Conservation (phyloP, 2,113 vertebrate genomes). For the Theropithecus gelada region DNA sequence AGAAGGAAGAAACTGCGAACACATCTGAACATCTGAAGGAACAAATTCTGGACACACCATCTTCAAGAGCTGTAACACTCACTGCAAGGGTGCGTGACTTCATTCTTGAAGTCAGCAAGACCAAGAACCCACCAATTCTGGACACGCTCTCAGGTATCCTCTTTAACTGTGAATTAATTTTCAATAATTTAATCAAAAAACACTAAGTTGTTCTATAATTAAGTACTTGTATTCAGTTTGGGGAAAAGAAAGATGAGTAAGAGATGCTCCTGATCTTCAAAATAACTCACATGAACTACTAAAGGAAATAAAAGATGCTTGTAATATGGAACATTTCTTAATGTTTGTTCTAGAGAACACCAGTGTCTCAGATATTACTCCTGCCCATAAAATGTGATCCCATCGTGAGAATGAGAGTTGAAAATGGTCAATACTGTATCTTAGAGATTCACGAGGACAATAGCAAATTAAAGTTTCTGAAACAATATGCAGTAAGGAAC, state of each 20-base stretch:
- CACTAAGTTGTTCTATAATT: background rate
- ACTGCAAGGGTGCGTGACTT: no score
- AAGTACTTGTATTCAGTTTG: background rate
- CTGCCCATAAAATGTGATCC: background rate
- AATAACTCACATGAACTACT: background rate
- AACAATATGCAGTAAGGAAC: background rate
- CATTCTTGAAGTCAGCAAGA: no score
- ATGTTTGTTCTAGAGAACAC: background rate
- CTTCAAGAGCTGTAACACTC: no score
- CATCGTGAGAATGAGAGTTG: background rate
- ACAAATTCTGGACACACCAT: no score
- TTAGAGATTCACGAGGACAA: background rate
- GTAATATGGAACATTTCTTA: background rate
- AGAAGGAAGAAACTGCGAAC: no score
- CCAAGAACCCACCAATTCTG: no score
- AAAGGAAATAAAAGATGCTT: background rate
- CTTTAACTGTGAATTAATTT: background rate
- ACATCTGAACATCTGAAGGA: no score
- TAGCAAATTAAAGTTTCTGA: background rate
- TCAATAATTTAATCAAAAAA: slow-evolving; percentile 18
- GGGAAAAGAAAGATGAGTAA: background rate
- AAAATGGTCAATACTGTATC: background rate
- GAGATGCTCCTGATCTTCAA: background rate
- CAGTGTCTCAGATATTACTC: background rate
- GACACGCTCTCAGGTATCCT: background rate